A percentile compares a stretch with the other conserved stretches of the same genome.
Evolutionary conservation across 1,140 invertebrate genomes (phyloP).

Genomic region (Heliconius congener): DNA sequence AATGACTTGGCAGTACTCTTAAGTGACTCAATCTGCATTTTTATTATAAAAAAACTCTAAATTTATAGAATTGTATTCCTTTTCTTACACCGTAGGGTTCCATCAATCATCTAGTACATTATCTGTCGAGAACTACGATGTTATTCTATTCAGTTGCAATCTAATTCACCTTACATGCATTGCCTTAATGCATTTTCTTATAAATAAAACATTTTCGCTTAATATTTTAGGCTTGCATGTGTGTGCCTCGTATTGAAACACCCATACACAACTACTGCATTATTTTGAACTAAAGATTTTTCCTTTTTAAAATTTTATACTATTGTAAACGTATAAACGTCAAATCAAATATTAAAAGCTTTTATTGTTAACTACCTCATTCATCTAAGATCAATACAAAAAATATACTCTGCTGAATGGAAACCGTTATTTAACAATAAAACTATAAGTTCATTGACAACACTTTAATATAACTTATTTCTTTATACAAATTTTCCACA

Average conservation of each 20-base stretch:
- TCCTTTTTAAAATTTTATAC: not conserved
- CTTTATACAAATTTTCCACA: conserved; percentile 26
- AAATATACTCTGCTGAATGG: not conserved
- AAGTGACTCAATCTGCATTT: conserved; percentile 26
- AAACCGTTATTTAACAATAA: not conserved
- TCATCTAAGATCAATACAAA: conserved; percentile 1
- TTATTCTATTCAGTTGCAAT: conserved; percentile 49
- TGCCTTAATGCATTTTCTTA: conserved; percentile 31
- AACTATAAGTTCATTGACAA: not conserved
- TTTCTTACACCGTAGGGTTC: conserved; percentile 14
- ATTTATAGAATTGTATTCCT: conserved; percentile 29
- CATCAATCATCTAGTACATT: conserved; percentile 37
- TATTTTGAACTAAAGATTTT: too few relatives aligned
- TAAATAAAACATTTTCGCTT: not conserved
- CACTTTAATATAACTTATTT: not conserved
- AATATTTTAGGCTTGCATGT: not conserved
- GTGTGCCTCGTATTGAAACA: not conserved
- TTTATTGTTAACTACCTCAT: not conserved
- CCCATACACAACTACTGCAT: not conserved
- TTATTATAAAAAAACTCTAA: conserved; percentile 3
- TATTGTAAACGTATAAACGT: not conserved
- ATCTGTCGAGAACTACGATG: conserved; percentile 54
- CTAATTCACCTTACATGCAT: conserved; percentile 46
- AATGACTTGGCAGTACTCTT: conserved; percentile 26
- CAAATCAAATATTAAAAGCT: not conserved